These are phyloP conservation scores for Sigmodon hispidus DNA, from an alignment of 2,113 vertebrate species.

Conservation along the genomic window DNA sequence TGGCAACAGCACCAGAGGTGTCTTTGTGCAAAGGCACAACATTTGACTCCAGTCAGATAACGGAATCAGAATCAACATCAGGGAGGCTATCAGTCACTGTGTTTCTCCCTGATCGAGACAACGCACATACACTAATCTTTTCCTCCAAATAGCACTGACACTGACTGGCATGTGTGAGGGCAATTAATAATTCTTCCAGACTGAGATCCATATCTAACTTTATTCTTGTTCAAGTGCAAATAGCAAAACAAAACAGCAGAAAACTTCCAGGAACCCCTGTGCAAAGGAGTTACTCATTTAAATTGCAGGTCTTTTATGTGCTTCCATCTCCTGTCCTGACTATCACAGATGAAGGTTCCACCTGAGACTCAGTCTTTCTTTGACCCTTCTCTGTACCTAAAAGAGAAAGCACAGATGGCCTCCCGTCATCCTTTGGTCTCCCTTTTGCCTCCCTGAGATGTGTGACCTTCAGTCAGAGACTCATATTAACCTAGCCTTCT, in stretches of 20 bases:
- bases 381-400: too few species aligned
- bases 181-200: conserved; percentile 73
- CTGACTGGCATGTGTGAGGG: conserved; percentile 64
- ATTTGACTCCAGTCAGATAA: conserved; percentile 68
- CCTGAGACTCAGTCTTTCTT: rapidly evolving
- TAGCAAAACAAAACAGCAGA: background rate
- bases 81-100: conserved; percentile 46
- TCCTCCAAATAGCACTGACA: conserved; percentile 59
- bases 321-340: background rate
- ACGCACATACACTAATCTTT: conserved; percentile 65
- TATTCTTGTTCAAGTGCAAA: conserved; percentile 51
- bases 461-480: background rate
- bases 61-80: conserved; percentile 67
- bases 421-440: background rate
- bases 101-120: conserved; percentile 57
- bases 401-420: too few species aligned
- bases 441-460: background rate
- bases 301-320: background rate
- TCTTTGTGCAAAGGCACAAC: background rate
- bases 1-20: background rate
- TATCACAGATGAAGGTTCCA: background rate
- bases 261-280: background rate
- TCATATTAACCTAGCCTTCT: too few species aligned
- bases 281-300: background rate
- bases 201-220: conserved; percentile 41